These are phyloP conservation scores for Microchirus variegatus DNA, from an alignment of 2,797 vertebrate species.

Conservation along the genomic window DNA sequence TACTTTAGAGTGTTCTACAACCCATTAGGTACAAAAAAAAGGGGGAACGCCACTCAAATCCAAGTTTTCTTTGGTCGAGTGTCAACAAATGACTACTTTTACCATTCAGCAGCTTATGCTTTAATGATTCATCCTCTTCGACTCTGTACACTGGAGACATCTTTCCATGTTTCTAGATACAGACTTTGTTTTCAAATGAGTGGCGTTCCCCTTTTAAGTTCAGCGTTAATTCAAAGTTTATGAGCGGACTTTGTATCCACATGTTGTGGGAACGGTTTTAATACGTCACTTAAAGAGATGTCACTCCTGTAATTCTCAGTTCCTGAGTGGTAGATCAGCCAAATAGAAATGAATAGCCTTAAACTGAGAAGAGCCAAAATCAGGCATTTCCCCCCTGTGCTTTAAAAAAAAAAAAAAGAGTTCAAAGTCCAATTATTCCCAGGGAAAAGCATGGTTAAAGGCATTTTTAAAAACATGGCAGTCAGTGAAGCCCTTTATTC, in stretches of 20 bases:
- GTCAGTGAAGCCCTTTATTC: conserved; percentile 70
- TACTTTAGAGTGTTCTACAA: conserved; percentile 65
- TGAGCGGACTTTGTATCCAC: conserved; percentile 48
- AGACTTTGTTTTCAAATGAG: conserved; percentile 39
- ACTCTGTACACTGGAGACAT: not conserved
- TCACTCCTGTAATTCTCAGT: conserved; percentile 54
- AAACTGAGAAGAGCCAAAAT: conserved; percentile 69
- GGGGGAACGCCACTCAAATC: conserved; percentile 65
- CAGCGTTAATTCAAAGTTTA: conserved; percentile 24
- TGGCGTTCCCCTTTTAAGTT: conserved; percentile 58
- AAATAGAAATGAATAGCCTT: conserved; percentile 73
- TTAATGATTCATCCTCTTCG: conserved; percentile 7
- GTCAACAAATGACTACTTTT: not conserved
- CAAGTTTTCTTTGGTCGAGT: not conserved
- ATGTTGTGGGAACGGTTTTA: conserved; percentile 57
- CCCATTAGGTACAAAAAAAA: conserved; percentile 46
- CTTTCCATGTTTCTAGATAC: not conserved
- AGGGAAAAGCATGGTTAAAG: conserved; percentile 61
- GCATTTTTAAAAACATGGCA: conserved; percentile 36
- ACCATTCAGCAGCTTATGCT: not conserved
- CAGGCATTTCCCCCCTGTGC: conserved; percentile 53
- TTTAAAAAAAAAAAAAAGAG: conserved; percentile 36
- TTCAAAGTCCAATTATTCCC: conserved; percentile 50
- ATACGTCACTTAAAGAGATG: conserved; percentile 49
- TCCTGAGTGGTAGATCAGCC: conserved; percentile 54